Conservation (phyloP, 2,888 invertebrate species). For the Quadroppia sp. region DNA sequence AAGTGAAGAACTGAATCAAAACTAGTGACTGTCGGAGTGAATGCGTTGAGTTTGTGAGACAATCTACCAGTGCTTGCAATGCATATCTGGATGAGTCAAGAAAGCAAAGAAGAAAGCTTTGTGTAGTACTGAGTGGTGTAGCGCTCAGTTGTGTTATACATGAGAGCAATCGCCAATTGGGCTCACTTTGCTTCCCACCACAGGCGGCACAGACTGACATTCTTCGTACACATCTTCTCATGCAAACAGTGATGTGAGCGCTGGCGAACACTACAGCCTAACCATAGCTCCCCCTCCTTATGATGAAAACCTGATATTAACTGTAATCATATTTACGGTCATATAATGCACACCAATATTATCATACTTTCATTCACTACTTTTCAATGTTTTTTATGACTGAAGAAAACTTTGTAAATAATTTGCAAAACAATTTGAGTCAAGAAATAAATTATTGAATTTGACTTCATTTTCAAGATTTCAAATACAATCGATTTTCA, state of each 20-base stretch:
- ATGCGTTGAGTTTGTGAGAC: background rate
- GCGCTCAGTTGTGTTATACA: background rate
- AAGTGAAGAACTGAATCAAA: background rate
- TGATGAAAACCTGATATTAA: slow-evolving; percentile 34
- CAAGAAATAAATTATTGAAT: no score
- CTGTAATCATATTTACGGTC: slow-evolving; percentile 33
- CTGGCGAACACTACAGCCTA: background rate
- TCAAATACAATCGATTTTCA: no score
- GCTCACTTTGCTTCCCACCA: slow-evolving; percentile 32
- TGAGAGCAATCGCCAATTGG: slow-evolving; percentile 33
- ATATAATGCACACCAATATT: background rate
- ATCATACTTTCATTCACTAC: background rate
- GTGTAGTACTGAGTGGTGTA: background rate
- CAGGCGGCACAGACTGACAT: slow-evolving; percentile 31
- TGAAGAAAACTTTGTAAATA: no score
- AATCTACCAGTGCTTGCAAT: background rate
- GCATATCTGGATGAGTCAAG: slow-evolving; percentile 21
- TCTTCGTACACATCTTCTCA: slow-evolving; percentile 14
- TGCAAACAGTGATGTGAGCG: background rate
- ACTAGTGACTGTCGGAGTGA: background rate
- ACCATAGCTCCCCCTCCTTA: slow-evolving; percentile 31
- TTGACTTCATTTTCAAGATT: no score
- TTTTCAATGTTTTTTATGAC: no score
- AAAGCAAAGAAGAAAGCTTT: slow-evolving; percentile 20
- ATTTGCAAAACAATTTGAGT: no score